phyloP scores from a whole-genome alignment of 2,888 invertebrate species.

The Gibbula magus region DNA sequence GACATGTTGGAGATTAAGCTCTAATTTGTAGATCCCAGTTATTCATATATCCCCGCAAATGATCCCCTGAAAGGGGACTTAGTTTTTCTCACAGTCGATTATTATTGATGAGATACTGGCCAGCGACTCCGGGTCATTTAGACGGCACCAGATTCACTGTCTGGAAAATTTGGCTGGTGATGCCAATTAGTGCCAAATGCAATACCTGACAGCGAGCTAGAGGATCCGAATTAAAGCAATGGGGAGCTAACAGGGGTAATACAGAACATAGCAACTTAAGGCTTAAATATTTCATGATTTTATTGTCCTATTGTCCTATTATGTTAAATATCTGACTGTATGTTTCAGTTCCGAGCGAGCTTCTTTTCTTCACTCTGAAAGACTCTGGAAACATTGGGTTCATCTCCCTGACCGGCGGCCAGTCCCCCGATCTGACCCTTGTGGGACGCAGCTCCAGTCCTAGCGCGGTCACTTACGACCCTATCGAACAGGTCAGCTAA shows the following conservation, averaged over 20 bases:
- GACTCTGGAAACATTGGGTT: slow-evolving; percentile 66
- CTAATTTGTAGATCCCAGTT: no score
- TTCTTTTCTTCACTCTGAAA: slow-evolving; percentile 63
- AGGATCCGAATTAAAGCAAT: not conserved
- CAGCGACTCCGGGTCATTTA: no score
- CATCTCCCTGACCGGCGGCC: slow-evolving; percentile 53
- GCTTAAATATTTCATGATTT: not conserved
- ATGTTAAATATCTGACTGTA: not conserved
- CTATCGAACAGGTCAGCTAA: slow-evolving; percentile 53
- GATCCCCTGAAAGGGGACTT: no score
- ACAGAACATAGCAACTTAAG: no score
- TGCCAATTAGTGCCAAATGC: no score
- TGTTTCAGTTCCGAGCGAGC: slow-evolving; percentile 58
- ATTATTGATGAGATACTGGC: no score
- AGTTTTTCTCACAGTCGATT: no score
- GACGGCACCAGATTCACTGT: no score
- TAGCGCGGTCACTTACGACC: slow-evolving; percentile 64
- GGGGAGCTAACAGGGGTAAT: not conserved
- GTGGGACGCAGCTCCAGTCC: slow-evolving; percentile 59
- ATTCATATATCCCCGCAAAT: no score
- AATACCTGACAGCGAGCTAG: not conserved
- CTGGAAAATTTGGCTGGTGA: no score
- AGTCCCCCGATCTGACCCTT: slow-evolving; percentile 51
- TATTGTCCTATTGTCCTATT: not conserved
- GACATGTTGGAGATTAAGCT: no score